Evolutionary conservation across 2,113 vertebrate genomes (phyloP), one percentile per base, ranked within the genome.

Genomic region (Trichomycterus rosablanca): DNA sequence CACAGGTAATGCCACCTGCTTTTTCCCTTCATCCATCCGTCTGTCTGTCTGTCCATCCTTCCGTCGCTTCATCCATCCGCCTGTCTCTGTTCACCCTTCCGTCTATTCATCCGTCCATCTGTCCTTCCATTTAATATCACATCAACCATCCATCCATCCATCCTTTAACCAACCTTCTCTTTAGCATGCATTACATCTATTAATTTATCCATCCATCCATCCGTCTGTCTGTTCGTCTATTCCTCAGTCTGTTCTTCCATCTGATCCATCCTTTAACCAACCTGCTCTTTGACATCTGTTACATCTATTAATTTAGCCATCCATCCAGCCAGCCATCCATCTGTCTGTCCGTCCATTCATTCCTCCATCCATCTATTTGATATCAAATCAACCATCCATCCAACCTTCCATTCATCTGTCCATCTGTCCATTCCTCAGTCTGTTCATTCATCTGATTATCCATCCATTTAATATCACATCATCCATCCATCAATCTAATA

Each of bases 1-100:
- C 91, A 48, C 90, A 98, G 96, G 96, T 99, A 98, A 97, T 82
- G 43, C 67, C 74, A 60, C 65, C 70, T 61, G 63, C 58, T 46
- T 23, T 5, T 42, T 22, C 1, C 52, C 0, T 44, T 14, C 55
- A 32, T 40, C 19, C n/a, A 11, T 48, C 63, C 30, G 30, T 59
- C 56, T 28, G 14, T 56, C 16, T 23, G n/a, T 16, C 24, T 22
- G 1, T 22, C 16, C 50, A 20, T 53, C 15, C 2, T 11, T 23
- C 5, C 20, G 0, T 44, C 7, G 55, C 16, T 40, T 28, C 8
- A n/a, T 55, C 18, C 23, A 20, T 24, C 45, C 18, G 26, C 24
- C 20, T 34, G 7, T 48, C 18, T 34, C 34, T 16, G 5, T 40
- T n/a, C 11, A 14, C 12, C 8, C 11, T 23, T 12, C 5, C 2